Evolutionary conservation across 1,140 invertebrate genomes (phyloP), one percentile per base, ranked within the genome.

Genomic region (Amphibalanus amphitrite): DNA sequence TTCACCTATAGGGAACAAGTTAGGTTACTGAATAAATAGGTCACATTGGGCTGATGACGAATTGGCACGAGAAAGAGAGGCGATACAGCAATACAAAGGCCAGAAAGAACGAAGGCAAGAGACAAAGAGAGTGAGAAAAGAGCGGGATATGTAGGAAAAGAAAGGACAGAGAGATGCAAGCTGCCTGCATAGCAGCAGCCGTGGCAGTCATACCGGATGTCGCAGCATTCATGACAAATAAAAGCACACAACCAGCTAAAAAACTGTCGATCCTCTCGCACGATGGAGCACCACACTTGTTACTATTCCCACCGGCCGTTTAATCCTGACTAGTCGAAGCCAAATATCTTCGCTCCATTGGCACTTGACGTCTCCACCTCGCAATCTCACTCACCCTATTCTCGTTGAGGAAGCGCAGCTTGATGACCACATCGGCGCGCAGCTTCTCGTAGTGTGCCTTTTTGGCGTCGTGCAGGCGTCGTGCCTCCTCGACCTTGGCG

Each of bases 331-430:
- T 15, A 8, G 64, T 65, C 4, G 23, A 59, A 59, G 25, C 47
- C 47, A 59, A 13, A 59, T 25, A 59, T 15, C 47, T 15, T 69
- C 3, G 6, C 13, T 69, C n/a, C n/a, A n/a, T n/a, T n/a, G n/a
- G n/a, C n/a, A n/a, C n/a, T n/a, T n/a, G 20, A 10, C 13, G 20
- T 20, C 28, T 17, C 70, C 23, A 6, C 69, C 71, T 4, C 6
- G 3, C 6, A 23, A 70, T n/a, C 23, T 10, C 23, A 8, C 81
- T 82, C 84, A 96, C 93, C 83, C 93, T 88, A 82, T 98, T 97
- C 83, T 97, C 94, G 82, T 97, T 92, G 69, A 98, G 83, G 82
- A 97, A 93, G 80, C 92, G 91, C 77, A 98, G 86, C 85, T 97
- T 98, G 74, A 97, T 89, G n/a, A 89, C 86, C 71, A 96, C 93